Evolutionary conservation across 1,140 invertebrate species (phyloP), one percentile per base, ranked within the genome.

Genomic region (Amphibalanus amphitrite): DNA sequence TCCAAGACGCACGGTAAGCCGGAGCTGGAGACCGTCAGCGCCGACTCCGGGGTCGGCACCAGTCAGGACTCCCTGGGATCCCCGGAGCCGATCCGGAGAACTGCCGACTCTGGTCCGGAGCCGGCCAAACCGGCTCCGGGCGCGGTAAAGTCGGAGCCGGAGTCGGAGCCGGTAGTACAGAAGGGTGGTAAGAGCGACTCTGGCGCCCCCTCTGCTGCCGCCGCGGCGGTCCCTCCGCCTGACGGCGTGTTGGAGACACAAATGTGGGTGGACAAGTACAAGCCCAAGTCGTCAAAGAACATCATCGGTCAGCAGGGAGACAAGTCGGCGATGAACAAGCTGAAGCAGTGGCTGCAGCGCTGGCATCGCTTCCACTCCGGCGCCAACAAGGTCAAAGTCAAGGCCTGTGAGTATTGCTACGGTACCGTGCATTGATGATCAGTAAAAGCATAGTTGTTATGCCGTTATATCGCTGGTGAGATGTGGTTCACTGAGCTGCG

Each of bases 201-300:
- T 28, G 33, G 20, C 38, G 4, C 4, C 33, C 15, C 33, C 33
- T 38, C 33, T 15, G 33, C 47, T 1, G 47, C 13, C 10, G 10
- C 47, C 13, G 47, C 6, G 38, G 38, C 38, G 38, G 38, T 6
- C 38, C 6, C 6, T 17, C 6, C 38, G 38, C 38, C 38, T 6
- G 38, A 3, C 47, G 47, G 13, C 17, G 6, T 1, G 13, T 13
- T 3, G 10, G 47, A 59, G 47, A 59, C 47, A 1, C 47, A 59
- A 20, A 59, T 92, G 75, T 95, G 93, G 88, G 95, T 98, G 0
- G 97, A 99, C 74, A 99, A 98, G 81, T 97, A 99, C 79, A 94
- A 93, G 80, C 97, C 97, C 0, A 86, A 83, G 69, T 83, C 79
- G 65, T 79, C 92, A 28, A 98, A 94, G 77, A 85, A 92, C 74